Evolutionary conservation across 2,113 vertebrate species (phyloP).

Genomic region (Orthonyx spaldingii): DNA sequence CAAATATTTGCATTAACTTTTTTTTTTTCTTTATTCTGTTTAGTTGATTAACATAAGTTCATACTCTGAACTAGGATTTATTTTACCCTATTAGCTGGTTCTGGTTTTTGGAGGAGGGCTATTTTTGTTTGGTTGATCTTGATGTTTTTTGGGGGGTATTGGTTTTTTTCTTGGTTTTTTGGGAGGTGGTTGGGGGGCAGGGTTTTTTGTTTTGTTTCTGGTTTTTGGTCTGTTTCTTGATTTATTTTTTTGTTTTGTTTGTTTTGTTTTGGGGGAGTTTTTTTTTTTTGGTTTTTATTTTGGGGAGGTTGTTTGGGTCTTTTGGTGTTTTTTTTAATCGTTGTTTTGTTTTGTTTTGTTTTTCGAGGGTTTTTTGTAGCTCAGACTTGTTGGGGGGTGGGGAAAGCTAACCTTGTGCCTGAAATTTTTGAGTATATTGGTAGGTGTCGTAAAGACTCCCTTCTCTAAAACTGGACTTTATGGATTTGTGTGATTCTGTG

Average conservation of each 20-base stretch:
- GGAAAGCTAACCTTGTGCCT: background rate
- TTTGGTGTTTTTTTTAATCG: background rate
- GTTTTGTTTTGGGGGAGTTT: background rate
- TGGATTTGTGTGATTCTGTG: background rate
- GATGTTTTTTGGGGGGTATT: rapidly evolving
- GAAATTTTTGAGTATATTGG: background rate
- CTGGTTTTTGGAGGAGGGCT: background rate
- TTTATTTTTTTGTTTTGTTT: background rate
- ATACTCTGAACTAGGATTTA: background rate
- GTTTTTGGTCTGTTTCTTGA: no score
- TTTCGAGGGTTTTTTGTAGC: background rate
- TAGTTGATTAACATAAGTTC: background rate
- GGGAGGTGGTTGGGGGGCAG: no score
- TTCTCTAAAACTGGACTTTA: background rate
- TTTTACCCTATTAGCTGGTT: background rate
- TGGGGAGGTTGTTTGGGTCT: no score
- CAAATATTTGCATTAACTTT: background rate
- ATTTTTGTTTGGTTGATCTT: background rate
- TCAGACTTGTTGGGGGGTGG: background rate
- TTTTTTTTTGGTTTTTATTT: background rate
- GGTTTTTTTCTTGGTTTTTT: rapidly evolving
- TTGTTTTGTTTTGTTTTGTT: background rate
- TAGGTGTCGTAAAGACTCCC: background rate
- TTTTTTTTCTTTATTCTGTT: background rate
- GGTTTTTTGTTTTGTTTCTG: background rate